Conservation (phyloP, 2,888 invertebrate genomes). For the Brachynemurus nebulosus region DNA sequence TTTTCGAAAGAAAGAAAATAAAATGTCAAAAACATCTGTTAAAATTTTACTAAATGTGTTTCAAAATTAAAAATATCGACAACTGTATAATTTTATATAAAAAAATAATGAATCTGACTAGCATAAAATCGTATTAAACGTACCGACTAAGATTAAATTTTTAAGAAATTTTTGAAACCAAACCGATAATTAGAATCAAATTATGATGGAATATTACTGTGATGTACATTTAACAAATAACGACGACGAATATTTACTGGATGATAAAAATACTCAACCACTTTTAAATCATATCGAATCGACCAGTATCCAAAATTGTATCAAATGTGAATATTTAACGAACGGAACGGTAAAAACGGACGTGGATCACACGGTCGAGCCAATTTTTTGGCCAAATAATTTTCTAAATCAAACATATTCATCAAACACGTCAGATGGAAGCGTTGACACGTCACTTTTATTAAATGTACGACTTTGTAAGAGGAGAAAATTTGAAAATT, state of each 20-base stretch:
- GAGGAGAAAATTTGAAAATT: no score
- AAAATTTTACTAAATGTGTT: no score
- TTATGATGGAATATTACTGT: slow-evolving; percentile 13
- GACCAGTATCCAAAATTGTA: slow-evolving; percentile 11
- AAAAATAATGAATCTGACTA: no score
- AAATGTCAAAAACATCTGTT: no score
- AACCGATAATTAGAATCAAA: neutral
- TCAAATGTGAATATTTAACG: slow-evolving; percentile 11
- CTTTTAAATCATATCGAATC: slow-evolving; percentile 8
- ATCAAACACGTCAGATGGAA: slow-evolving; percentile 22
- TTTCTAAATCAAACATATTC: slow-evolving; percentile 24
- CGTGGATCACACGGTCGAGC: slow-evolving; percentile 9
- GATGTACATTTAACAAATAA: slow-evolving; percentile 20
- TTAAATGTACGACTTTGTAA: slow-evolving; percentile 21
- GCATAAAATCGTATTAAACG: no score
- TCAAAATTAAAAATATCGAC: no score
- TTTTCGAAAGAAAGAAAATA: no score
- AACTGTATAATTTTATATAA: no score
- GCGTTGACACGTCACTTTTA: slow-evolving; percentile 1
- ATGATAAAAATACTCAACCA: slow-evolving; percentile 25
- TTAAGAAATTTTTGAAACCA: no score
- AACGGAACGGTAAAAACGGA: neutral
- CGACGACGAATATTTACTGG: slow-evolving; percentile 27
- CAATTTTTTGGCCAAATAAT: no score
- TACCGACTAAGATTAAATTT: no score